Conservation (phyloP, 2,797 vertebrate genomes). For the Alca torda region DNA sequence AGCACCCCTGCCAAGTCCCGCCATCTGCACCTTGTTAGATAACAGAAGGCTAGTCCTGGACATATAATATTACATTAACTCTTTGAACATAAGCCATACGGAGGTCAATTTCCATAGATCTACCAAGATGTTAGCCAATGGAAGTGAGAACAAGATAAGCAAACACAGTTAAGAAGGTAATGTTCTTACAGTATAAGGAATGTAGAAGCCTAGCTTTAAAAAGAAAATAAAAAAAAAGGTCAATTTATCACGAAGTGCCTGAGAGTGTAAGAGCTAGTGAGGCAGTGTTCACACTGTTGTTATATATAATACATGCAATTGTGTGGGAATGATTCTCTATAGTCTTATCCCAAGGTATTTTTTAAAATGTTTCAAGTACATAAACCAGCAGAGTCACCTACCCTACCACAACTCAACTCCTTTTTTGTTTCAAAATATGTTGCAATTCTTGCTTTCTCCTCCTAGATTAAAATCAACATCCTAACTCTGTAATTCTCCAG, state of each 20-base stretch:
- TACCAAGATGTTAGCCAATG: neutral
- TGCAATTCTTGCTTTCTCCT: constrained; percentile 17
- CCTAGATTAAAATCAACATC: constrained; percentile 15
- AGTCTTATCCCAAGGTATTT: neutral
- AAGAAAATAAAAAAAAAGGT: neutral
- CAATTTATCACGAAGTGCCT: neutral
- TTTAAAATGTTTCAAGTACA: neutral
- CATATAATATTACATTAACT: neutral
- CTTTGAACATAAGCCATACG: neutral
- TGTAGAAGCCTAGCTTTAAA: neutral
- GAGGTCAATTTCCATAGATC: neutral
- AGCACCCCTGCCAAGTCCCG: neutral
- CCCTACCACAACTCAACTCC: neutral
- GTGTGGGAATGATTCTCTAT: neutral
- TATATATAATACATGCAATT: neutral
- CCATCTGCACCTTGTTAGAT: neutral
- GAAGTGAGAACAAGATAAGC: neutral
- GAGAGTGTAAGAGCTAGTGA: neutral
- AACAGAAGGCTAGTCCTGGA: neutral
- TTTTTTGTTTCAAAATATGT: constrained; percentile 28
- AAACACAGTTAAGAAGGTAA: neutral
- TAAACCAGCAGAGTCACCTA: neutral
- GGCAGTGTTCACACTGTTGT: neutral
- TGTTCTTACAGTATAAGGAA: neutral
- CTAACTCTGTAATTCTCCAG: neutral